These are phyloP conservation scores for Hyla sarda DNA, from an alignment of 2,113 vertebrate species.

Conservation along the genomic window DNA sequence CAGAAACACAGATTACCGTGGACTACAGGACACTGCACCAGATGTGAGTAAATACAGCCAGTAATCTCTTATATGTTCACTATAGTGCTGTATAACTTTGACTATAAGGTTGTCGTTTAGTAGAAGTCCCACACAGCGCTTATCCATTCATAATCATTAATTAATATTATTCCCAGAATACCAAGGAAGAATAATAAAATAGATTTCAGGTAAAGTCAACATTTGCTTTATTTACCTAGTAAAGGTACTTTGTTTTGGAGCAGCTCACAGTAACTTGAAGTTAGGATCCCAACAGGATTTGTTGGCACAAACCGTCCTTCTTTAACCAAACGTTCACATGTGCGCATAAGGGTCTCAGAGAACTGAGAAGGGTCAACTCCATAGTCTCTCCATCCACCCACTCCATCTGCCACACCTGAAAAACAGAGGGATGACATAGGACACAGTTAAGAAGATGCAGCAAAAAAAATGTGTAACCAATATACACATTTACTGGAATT, in stretches of 20 bases:
- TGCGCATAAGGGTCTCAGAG: slow-evolving; percentile 95
- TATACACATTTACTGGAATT: too few species aligned
- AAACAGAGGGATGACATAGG: background rate
- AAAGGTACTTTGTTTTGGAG: slow-evolving; percentile 98
- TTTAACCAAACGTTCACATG: slow-evolving; percentile 94
- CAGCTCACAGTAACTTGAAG: slow-evolving; percentile 93
- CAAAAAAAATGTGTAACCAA: too few species aligned
- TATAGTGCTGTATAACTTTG: too few species aligned
- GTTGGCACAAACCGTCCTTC: slow-evolving; percentile 94
- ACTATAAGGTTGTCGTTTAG: too few species aligned
- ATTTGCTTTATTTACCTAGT: slow-evolving; percentile 81
- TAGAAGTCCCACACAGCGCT: too few species aligned
- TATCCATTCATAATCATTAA: too few species aligned
- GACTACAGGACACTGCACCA: too few species aligned
- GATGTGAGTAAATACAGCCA: too few species aligned
- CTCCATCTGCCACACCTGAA: slow-evolving; percentile 94
- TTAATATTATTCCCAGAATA: too few species aligned
- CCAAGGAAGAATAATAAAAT: background rate
- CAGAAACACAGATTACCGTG: too few species aligned
- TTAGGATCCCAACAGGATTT: slow-evolving; percentile 94
- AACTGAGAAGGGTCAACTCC: slow-evolving; percentile 98
- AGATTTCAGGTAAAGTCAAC: background rate
- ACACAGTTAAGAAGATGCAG: too few species aligned
- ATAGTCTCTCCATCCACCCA: slow-evolving; percentile 98
- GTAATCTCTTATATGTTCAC: too few species aligned